Conservation (phyloP, 2,888 invertebrate species). For the Hedya salicella region DNA sequence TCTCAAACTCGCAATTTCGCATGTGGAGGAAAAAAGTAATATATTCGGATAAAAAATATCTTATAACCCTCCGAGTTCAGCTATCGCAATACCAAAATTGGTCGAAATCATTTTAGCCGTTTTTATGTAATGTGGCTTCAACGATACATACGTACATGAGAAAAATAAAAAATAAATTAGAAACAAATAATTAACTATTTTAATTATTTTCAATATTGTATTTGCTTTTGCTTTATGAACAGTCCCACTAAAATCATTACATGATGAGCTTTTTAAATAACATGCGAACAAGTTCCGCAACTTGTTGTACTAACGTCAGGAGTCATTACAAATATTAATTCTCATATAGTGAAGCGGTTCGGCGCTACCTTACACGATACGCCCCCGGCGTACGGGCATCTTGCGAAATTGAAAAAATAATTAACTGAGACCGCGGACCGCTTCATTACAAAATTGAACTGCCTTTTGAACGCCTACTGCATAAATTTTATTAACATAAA, state of each 20-base stretch:
- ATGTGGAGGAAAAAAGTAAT: too few species aligned
- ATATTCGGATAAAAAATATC: too few species aligned
- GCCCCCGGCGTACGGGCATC: conserved; percentile 57
- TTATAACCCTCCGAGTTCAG: too few species aligned
- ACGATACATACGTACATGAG: too few species aligned
- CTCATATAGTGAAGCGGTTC: conserved; percentile 59
- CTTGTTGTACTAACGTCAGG: conserved; percentile 48
- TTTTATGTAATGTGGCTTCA: too few species aligned
- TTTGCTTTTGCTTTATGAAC: not conserved
- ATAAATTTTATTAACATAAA: conserved; percentile 57
- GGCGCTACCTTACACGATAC: conserved; percentile 43
- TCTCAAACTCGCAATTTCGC: too few species aligned
- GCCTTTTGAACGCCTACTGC: conserved; percentile 67
- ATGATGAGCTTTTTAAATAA: not conserved
- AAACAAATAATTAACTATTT: too few species aligned
- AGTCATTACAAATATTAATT: conserved; percentile 56
- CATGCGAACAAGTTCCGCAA: not conserved
- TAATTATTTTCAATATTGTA: too few species aligned
- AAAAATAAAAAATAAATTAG: too few species aligned
- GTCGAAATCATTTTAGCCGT: too few species aligned
- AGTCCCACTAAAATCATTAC: not conserved
- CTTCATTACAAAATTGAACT: conserved; percentile 74
- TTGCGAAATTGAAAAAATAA: conserved; percentile 79
- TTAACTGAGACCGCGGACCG: conserved; percentile 67
- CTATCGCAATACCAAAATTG: too few species aligned